Base-by-base conservation (phyloP, 2,797 vertebrate genomes). In the Onychomys leucogaster region DNA sequence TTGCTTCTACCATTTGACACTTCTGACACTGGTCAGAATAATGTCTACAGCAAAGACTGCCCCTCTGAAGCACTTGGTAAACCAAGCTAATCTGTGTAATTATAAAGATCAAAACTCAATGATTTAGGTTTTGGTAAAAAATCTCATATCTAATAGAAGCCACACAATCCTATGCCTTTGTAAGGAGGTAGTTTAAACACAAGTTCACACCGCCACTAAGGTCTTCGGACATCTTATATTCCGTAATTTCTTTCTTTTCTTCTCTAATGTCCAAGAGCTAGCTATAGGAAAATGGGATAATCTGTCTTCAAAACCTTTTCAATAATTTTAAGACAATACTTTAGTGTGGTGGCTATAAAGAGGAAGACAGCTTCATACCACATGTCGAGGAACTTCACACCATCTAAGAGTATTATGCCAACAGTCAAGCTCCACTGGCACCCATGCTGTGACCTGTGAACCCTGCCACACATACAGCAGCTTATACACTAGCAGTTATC, bases 231-330 rank as follows among this genome's bases (percentile, higher is more conserved):
- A 29, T 6, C 11, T 23, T 19, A 12, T 25, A 90, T 19, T 21
- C 3, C 0, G 37, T n/a, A 71, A 46, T 27, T 23, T 55, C 77
- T 75, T 43, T 69, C 52, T 25, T 82, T 90, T 52, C 92, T 76
- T 61, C 76, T 86, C 59, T 63, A 37, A 63, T 85, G 75, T 13
- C 67, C 41, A 55, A 49, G 7, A 73, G 85, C 75, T 78, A 2
- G 43, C 43, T 76, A 41, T 59, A 69, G 29, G 52, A 61, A 89
- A 94, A 81, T 0, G n/a, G 23, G 13, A 91, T 0, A 63, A 78
- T 63, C 61, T 57, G 12, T 96, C 84, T 85, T 67, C 32, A 29
- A 67, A n/a, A 67, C n/a, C 63, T 81, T 90, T 96, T 89, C n/a
- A 89, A 59, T 43, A 59, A 92, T 69, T 81, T 92, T 59, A 82